These are phyloP conservation scores for Cephalopholis sonnerati DNA, from an alignment of 2,113 vertebrate species.

Conservation along the genomic window DNA sequence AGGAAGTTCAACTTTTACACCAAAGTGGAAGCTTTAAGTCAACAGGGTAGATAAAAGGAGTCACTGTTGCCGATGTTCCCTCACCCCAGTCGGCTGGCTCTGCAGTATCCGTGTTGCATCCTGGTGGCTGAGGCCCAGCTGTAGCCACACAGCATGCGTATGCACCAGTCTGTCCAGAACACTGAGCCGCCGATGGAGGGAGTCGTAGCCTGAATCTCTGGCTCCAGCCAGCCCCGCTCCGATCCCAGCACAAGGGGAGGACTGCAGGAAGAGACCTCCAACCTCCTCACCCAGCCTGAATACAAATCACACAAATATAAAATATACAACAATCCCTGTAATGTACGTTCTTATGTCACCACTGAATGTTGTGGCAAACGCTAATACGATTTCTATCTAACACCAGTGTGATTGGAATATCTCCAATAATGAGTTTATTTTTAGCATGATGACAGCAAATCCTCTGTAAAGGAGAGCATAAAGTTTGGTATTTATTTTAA, in stretches of 20 bases:
- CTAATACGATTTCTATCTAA: not conserved
- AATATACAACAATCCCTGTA: not conserved
- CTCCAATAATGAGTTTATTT: not conserved
- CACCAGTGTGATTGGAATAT: not conserved
- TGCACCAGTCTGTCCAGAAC: slow-evolving; percentile 92
- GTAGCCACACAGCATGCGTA: slow-evolving; percentile 93
- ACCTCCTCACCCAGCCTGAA: slow-evolving; percentile 88
- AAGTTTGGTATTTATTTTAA: not conserved
- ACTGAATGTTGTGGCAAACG: not conserved
- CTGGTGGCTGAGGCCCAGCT: slow-evolving; percentile 88
- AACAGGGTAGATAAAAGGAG: not conserved
- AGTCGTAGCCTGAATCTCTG: slow-evolving; percentile 94
- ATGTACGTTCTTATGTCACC: not conserved
- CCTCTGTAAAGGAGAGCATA: not conserved
- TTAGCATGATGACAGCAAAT: not conserved
- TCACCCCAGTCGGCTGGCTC: slow-evolving; percentile 90
- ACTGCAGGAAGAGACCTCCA: slow-evolving; percentile 84
- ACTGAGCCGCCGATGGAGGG: slow-evolving; percentile 89
- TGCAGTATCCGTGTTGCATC: slow-evolving; percentile 87
- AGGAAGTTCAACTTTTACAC: not conserved
- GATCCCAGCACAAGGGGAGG: slow-evolving; percentile 74
- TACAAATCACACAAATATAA: not conserved
- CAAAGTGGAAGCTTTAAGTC: not conserved
- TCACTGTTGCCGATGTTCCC: slow-evolving; percentile 26
- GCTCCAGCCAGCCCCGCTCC: slow-evolving; percentile 76